phyloP scores from a whole-genome alignment of 2,888 invertebrate species.

The Spisula solida region DNA sequence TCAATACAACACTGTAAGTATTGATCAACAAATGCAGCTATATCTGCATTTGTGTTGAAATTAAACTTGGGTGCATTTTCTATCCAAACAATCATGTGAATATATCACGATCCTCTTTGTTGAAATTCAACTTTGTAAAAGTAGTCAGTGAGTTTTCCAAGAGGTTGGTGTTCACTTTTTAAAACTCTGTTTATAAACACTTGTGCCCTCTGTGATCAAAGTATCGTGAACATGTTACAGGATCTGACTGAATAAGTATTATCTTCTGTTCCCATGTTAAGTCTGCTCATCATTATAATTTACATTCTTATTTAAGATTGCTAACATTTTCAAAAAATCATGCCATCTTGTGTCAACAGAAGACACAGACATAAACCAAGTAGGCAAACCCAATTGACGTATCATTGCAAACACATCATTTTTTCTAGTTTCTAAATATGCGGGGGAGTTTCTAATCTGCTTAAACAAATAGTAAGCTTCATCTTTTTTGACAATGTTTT shows the following conservation, averaged over 20 bases:
- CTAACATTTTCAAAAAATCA: conserved; percentile 55
- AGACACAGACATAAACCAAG: conserved; percentile 62
- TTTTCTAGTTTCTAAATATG: conserved; percentile 54
- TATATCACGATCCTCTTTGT: conserved; percentile 34
- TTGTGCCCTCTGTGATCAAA: conserved; percentile 67
- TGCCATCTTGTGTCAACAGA: conserved; percentile 57
- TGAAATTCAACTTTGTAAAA: conserved; percentile 52
- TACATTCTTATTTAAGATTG: conserved; percentile 33
- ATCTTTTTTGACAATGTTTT: too few species aligned
- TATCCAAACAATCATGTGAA: conserved; percentile 47
- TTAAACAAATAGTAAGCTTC: too few species aligned
- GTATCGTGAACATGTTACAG: conserved; percentile 62
- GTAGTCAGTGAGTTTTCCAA: conserved; percentile 51
- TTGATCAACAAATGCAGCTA: conserved; percentile 47
- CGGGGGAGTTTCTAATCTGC: too few species aligned
- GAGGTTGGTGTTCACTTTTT: background rate
- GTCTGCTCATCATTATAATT: conserved; percentile 37
- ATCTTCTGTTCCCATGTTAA: conserved; percentile 60
- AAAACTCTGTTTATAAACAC: conserved; percentile 33
- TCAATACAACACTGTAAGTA: conserved; percentile 37
- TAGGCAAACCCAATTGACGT: conserved; percentile 48
- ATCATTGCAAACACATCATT: conserved; percentile 59
- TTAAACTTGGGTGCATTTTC: conserved; percentile 40
- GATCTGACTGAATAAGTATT: conserved; percentile 67
- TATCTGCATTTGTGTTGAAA: conserved; percentile 40